Conservation (phyloP, 2,888 invertebrate species). For the Volucella bombylans region DNA sequence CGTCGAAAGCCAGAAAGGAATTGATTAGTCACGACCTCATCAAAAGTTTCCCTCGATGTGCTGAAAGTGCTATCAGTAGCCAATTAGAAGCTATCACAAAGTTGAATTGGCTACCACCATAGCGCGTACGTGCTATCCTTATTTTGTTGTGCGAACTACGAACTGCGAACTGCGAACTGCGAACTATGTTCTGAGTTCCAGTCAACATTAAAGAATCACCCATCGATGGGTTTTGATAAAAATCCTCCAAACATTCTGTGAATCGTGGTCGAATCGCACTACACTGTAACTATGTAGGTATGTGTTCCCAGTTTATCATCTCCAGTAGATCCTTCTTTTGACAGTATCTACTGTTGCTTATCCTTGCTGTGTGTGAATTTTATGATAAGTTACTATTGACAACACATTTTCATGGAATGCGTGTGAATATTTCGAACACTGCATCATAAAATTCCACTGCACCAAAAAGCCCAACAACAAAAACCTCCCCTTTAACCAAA, state of each 20-base stretch:
- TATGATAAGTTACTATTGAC: not conserved
- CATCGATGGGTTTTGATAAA: conserved; percentile 59
- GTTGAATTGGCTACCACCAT: conserved; percentile 51
- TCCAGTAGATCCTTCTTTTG: no score
- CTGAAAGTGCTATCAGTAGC: conserved; percentile 67
- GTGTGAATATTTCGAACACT: no score
- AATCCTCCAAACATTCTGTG: conserved; percentile 37
- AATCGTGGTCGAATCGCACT: not conserved
- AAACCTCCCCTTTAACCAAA: no score
- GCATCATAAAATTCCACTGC: not conserved
- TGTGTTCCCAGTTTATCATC: no score
- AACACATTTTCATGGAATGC: no score
- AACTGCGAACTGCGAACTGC: not conserved
- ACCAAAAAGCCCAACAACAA: not conserved
- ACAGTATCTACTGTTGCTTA: no score
- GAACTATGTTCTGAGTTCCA: conserved; percentile 10
- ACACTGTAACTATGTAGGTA: not conserved
- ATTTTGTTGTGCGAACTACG: not conserved
- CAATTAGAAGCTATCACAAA: conserved; percentile 72
- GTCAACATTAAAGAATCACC: not conserved
- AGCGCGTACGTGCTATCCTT: conserved; percentile 29
- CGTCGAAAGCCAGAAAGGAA: conserved; percentile 59
- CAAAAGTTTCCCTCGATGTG: conserved; percentile 64
- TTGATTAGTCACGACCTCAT: conserved; percentile 74
- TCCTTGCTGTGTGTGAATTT: no score